Percentiles rank a stretch among this genome's conserved stretches.
Conservation (phyloP, 1,140 invertebrate species). For the Spodoptera litura region DNA sequence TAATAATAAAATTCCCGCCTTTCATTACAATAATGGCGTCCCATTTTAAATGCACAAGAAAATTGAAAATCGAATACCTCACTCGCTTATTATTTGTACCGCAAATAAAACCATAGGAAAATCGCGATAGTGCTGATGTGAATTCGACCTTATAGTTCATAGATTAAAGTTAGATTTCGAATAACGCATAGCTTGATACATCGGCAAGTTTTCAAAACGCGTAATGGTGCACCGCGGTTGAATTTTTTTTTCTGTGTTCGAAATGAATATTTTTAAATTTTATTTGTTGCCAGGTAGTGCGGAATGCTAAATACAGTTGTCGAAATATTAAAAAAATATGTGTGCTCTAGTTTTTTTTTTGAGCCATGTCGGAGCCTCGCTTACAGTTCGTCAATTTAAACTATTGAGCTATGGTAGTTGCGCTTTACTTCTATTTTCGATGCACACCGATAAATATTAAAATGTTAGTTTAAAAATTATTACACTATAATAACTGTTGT, state of each 20-base stretch:
- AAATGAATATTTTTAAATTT: slow-evolving; percentile 61
- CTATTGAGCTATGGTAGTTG: too few relatives aligned
- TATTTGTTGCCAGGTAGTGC: slow-evolving; percentile 45
- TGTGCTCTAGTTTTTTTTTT: slow-evolving; percentile 19
- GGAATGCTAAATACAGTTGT: slow-evolving; percentile 29
- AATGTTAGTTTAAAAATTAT: too few relatives aligned
- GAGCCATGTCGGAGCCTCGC: neutral
- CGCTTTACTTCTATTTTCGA: too few relatives aligned
- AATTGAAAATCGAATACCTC: slow-evolving; percentile 21
- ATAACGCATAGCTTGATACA: slow-evolving; percentile 31
- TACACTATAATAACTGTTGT: too few relatives aligned
- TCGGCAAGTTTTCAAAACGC: slow-evolving; percentile 53
- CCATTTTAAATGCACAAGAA: slow-evolving; percentile 24
- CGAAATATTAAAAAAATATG: slow-evolving; percentile 18
- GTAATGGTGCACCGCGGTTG: slow-evolving; percentile 47
- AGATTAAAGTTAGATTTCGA: slow-evolving; percentile 60
- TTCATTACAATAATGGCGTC: neutral
- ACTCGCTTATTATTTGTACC: slow-evolving; percentile 54
- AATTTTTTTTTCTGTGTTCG: slow-evolving; percentile 50
- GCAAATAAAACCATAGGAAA: slow-evolving; percentile 62
- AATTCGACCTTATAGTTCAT: slow-evolving; percentile 61
- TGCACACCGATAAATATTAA: too few relatives aligned
- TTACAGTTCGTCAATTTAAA: neutral
- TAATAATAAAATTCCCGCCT: slow-evolving; percentile 14
- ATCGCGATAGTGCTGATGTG: slow-evolving; percentile 55